phyloP scores from a whole-genome alignment of 2,888 invertebrate genomes.

The Lydus trimaculatus region DNA sequence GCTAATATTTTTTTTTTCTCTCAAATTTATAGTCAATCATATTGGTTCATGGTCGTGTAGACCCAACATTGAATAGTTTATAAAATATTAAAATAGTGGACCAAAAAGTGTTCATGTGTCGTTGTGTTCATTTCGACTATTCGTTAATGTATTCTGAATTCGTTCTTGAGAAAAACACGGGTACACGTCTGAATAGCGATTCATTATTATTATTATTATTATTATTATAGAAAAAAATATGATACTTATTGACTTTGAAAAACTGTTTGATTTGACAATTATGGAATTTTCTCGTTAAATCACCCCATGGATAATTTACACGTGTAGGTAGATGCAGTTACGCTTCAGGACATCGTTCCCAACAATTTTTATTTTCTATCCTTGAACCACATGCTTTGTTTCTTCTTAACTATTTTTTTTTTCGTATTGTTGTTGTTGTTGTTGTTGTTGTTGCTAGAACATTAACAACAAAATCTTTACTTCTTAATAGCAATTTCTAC shows the following conservation, averaged over 20 bases:
- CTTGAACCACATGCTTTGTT: conserved; percentile 41
- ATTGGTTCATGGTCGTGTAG: background rate
- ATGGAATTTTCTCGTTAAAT: background rate
- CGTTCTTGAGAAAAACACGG: background rate
- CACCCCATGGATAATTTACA: background rate
- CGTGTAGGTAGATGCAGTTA: conserved; percentile 23
- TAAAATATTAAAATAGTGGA: conserved; percentile 8
- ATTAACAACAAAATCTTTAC: background rate
- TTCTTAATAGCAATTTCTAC: conserved; percentile 17
- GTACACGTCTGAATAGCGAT: background rate
- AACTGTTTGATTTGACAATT: background rate
- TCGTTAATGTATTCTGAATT: background rate
- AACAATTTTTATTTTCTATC: conserved; percentile 36
- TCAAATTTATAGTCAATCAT: background rate
- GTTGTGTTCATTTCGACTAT: background rate
- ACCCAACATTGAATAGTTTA: background rate
- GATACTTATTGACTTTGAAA: background rate
- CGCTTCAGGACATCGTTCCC: conserved; percentile 39
- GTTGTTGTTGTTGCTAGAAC: background rate
- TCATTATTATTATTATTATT: background rate
- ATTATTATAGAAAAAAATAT: background rate
- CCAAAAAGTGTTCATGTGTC: background rate
- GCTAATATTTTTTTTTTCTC: background rate
- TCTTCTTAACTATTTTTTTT: conserved; percentile 23
- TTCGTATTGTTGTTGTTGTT: background rate